A percentile compares a stretch with the other conserved stretches of the same genome.
Evolutionary conservation across 1,140 invertebrate species (phyloP).

Genomic region (Heliconius himera): DNA sequence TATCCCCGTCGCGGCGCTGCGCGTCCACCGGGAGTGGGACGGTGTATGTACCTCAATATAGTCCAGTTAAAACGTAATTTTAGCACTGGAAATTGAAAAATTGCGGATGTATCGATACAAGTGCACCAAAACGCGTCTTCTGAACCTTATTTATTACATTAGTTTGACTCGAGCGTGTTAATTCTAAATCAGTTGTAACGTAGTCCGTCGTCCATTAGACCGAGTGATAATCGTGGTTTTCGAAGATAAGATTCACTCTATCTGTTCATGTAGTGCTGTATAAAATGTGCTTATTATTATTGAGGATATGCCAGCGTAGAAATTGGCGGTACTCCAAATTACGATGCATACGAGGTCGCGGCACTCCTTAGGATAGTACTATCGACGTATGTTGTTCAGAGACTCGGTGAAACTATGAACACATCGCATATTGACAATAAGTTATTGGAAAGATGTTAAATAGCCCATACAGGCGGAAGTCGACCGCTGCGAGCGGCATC

Average conservation of each 20-base stretch:
- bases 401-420: slow-evolving; percentile 47
- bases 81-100: slow-evolving; percentile 69
- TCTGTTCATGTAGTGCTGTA: slow-evolving; percentile 40
- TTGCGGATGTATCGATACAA: slow-evolving; percentile 55
- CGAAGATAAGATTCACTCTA: slow-evolving; percentile 42
- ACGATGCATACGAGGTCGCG: slow-evolving; percentile 38
- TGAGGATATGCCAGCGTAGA: slow-evolving; percentile 49
- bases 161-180: slow-evolving; percentile 19
- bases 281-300: slow-evolving; percentile 50
- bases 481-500: slow-evolving; percentile 37
- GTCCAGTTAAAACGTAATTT: slow-evolving; percentile 75
- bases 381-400: slow-evolving; percentile 30
- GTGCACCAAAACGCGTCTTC: slow-evolving; percentile 33
- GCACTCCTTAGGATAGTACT: slow-evolving; percentile 48
- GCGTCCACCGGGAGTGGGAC: slow-evolving; percentile 55
- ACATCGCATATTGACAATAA: slow-evolving; percentile 42
- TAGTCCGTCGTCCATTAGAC: slow-evolving; percentile 49
- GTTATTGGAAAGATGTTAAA: slow-evolving; percentile 40
- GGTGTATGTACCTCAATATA: slow-evolving; percentile 67
- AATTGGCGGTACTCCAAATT: slow-evolving; percentile 52
- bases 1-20: slow-evolving; percentile 71
- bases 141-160: slow-evolving; percentile 20
- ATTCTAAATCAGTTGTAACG: slow-evolving; percentile 18
- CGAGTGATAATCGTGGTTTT: slow-evolving; percentile 46
- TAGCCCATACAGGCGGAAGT: slow-evolving; percentile 34